A percentile compares a stretch with the other conserved stretches of the same genome.
phyloP scores from a whole-genome alignment of 37 sponge, comb jelly and placozoan genomes.

The Axinella damicornis region DNA sequence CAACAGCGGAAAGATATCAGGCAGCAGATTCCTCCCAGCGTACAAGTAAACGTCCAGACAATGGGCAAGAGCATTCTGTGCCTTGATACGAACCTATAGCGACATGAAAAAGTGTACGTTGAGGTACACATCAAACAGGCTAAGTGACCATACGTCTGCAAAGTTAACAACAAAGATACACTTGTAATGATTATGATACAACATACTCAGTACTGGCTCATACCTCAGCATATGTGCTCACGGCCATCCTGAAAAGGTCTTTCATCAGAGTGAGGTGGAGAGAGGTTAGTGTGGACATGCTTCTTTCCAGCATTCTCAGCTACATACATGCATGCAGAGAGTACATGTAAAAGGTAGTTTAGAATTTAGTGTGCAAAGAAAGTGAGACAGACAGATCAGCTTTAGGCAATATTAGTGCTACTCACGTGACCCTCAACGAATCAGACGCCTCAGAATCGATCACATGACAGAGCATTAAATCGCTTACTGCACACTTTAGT shows the following conservation, averaged over 20 bases:
- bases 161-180: too few species aligned
- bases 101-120: too few species aligned
- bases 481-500: too few species aligned
- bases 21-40: slow-evolving; percentile 44
- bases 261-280: slow-evolving; percentile 55
- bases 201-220: too few species aligned
- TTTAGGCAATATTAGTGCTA: too few species aligned
- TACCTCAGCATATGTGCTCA: slow-evolving; percentile 73
- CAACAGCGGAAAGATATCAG: slow-evolving; percentile 50
- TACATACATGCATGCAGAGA: slow-evolving; percentile 3
- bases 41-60: slow-evolving; percentile 53
- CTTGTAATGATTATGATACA: too few species aligned
- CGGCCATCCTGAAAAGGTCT: slow-evolving; percentile 46
- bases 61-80: slow-evolving; percentile 43
- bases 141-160: too few species aligned
- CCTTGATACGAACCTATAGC: slow-evolving; percentile 69
- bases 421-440: too few species aligned
- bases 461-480: too few species aligned
- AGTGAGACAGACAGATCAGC: too few species aligned
- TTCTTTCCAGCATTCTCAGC: slow-evolving; percentile 49
- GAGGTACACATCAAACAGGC: too few species aligned
- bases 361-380: not conserved
- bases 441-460: too few species aligned
- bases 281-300: slow-evolving; percentile 50
- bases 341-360: slow-evolving; percentile 27